Conservation (phyloP, 1,140 invertebrate species). For the Caenorhabditis remanei region DNA sequence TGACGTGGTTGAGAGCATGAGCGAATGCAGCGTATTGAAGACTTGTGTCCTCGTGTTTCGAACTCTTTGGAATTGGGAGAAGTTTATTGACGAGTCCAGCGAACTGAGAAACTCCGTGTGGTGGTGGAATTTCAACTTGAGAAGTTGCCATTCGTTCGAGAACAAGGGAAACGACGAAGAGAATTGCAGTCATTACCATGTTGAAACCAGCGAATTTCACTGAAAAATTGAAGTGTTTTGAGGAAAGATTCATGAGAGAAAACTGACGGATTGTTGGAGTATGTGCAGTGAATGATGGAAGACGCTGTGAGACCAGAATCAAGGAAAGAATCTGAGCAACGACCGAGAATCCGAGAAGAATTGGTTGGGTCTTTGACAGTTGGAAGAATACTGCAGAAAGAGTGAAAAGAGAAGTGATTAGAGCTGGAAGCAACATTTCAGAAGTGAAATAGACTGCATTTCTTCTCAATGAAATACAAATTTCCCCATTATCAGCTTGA, state of each 20-base stretch:
- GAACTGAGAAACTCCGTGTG: constrained; percentile 68
- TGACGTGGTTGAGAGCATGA: constrained; percentile 69
- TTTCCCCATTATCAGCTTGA: constrained; percentile 76
- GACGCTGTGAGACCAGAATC: constrained; percentile 72
- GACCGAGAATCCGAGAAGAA: constrained; percentile 73
- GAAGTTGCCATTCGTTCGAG: constrained; percentile 71
- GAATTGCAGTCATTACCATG: constrained; percentile 70
- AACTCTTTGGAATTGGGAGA: constrained; percentile 62
- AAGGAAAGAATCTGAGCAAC: constrained; percentile 73
- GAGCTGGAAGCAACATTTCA: constrained; percentile 75
- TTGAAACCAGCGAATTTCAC: constrained; percentile 76
- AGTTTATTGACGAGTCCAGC: constrained; percentile 58
- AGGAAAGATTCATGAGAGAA: neutral
- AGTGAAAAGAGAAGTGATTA: constrained; percentile 73
- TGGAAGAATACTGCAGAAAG: constrained; percentile 75
- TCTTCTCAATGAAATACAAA: constrained; percentile 72
- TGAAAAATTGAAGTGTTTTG: constrained; percentile 64
- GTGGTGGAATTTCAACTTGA: constrained; percentile 74
- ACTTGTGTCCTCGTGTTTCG: constrained; percentile 51
- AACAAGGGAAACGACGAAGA: constrained; percentile 71
- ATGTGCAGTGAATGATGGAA: constrained; percentile 73
- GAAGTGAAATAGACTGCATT: constrained; percentile 77
- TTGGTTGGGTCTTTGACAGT: constrained; percentile 71
- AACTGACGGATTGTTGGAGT: constrained; percentile 76
- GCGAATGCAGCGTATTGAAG: constrained; percentile 69